A percentile compares a stretch with the other conserved stretches of the same genome.
Evolutionary conservation across 2,797 vertebrate genomes (phyloP).

Genomic region (Amphiprion clarkii): DNA sequence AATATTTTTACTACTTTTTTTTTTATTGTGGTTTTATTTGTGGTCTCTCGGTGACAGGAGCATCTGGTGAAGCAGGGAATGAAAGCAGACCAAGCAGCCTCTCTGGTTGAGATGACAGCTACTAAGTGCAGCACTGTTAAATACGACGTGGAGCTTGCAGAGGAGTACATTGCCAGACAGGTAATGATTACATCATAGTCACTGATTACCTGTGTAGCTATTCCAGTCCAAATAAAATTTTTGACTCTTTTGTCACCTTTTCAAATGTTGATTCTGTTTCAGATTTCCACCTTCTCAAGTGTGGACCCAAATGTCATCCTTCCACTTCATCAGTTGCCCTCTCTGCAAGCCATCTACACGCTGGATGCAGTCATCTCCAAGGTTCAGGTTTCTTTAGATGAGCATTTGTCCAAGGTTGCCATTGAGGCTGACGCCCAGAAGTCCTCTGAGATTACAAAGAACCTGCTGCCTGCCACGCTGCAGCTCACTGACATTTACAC

Average conservation of each 20-base stretch:
- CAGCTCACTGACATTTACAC: constrained; percentile 96
- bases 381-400: constrained; percentile 97
- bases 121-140: constrained; percentile 94
- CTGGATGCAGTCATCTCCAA: constrained; percentile 97
- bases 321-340: constrained; percentile 93
- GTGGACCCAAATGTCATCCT: constrained; percentile 92
- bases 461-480: constrained; percentile 94
- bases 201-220: neutral
- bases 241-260: neutral
- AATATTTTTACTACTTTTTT: neutral
- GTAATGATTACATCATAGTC: constrained; percentile 68
- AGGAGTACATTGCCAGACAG: constrained; percentile 97
- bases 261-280: constrained; percentile 46
- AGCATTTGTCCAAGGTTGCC: constrained; percentile 96
- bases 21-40: constrained; percentile 4
- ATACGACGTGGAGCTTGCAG: constrained; percentile 95
- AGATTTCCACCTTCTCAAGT: constrained; percentile 96
- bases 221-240: neutral
- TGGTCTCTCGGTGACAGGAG: constrained; percentile 82
- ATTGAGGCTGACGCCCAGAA: constrained; percentile 93
- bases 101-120: constrained; percentile 89
- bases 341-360: constrained; percentile 96
- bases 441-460: constrained; percentile 95
- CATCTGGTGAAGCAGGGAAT: constrained; percentile 95
- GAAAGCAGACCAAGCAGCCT: constrained; percentile 91